Percentiles rank a stretch among this genome's conserved stretches.
Evolutionary conservation across 2,797 vertebrate species (phyloP).

Genomic region (Australoheros facetus): DNA sequence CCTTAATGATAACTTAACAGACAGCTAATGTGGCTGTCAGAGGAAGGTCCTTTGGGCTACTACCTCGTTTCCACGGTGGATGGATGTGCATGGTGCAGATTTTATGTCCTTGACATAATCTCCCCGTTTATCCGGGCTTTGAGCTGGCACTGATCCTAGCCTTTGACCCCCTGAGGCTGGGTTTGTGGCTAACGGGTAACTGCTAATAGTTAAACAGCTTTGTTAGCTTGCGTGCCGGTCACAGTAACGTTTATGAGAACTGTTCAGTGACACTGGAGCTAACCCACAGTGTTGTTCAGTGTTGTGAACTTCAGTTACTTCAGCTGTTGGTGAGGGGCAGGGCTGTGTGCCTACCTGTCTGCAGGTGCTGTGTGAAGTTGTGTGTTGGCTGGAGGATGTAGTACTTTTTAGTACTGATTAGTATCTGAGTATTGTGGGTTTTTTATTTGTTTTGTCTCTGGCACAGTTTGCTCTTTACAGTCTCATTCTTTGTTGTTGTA

Average conservation of each 20-base stretch:
- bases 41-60: no score
- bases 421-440: background rate
- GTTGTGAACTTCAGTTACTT: no score
- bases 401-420: background rate
- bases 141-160: background rate
- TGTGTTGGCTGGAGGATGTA: accelerated
- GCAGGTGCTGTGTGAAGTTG: background rate
- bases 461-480: no score
- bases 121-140: background rate
- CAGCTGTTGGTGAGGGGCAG: no score
- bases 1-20: background rate
- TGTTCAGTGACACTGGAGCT: background rate
- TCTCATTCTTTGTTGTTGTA: no score
- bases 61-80: no score
- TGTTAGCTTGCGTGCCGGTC: background rate
- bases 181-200: no score
- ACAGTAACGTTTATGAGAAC: background rate
- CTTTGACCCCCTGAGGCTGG: background rate
- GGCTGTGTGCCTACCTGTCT: background rate
- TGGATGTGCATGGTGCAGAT: no score
- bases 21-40: background rate
- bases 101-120: background rate
- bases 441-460: no score
- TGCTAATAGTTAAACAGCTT: background rate
- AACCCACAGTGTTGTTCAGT: no score